Evolutionary conservation across 2,888 invertebrate species (phyloP), one percentile per base, ranked within the genome.

Genomic region (Torymus tubicola): DNA sequence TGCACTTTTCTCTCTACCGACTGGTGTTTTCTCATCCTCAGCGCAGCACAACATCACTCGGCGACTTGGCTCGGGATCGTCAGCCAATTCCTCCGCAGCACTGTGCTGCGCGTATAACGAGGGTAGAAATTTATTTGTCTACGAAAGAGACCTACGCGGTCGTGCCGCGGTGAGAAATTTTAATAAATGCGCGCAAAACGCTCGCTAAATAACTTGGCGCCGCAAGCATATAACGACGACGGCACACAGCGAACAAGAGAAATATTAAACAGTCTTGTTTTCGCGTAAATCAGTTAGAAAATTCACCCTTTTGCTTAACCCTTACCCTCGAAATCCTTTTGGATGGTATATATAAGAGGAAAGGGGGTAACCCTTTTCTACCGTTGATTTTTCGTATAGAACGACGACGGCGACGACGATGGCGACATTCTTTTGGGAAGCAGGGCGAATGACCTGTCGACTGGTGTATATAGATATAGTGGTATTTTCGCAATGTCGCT

Each of bases 231-330:
- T 53, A 13, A 18, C n/a, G 16, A 16, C 52, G 16, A 50, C 31
- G 24, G n/a, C 14, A 8, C n/a, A 63, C 14, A 31, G 50, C 86
- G 87, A 87, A 85, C 83, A 85, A 86, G 87, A 87, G 88, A 90
- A 89, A 89, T 89, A 89, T 90, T 90, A 90, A 90, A 89, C 88
- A 90, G 90, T 87, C 90, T 90, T 90, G 90, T 90, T 90, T 90
- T 89, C 89, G 86, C 89, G 88, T 90, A 89, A 90, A 90, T 90
- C 90, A 90, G 89, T 89, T 88, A 88, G 89, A 87, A 88, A 88
- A 88, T 86, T 87, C 86, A 85, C 81, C 21, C 63, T 42, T 42
- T 42, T 42, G 57, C 69, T 57, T 57, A 50, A 82, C 75, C 80
- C 86, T 87, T 86, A 21, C 82, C 84, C n/a, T n/a, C 84, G 85